Base-by-base conservation (phyloP, 2,113 vertebrate genomes). In the Corythoichthys haematopterus region DNA sequence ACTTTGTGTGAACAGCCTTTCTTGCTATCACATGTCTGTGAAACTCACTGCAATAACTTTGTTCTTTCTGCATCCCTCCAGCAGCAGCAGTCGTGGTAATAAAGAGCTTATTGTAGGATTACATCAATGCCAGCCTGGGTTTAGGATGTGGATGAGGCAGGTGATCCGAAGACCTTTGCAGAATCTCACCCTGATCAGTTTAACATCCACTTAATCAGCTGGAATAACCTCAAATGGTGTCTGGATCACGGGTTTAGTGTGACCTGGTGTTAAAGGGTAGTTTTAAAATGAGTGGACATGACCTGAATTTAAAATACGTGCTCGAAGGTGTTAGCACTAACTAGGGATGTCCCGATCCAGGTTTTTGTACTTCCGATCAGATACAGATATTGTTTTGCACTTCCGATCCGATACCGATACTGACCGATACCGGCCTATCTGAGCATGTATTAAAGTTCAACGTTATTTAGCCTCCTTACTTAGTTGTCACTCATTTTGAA, bases 151-250 rank as follows among this genome's bases (percentile, higher is more conserved):
- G 78, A 73, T 65, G 70, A 81, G 76, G 69, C 64, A 46, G 74
- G 75, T 69, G 57, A 72, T 33, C 73, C 65, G 46, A 71, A 70
- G 77, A 77, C 76, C 69, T 65, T 60, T n/a, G 47, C 51, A 37
- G 71, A 64, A 52, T 48, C 71, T 76, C 64, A 66, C 66, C 57
- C 60, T 20, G 64, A 69, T 61, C 65, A 64, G 58, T 69, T 75
- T 69, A 77, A 84, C 70, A 72, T 71, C 73, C 50, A 56, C 56
- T 14, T 57, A 43, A 61, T 61, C 59, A 10, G 38, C 16, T 11
- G 59, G 38, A 20, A 43, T 4, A 45, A 60, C 43, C 65, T 67
- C 67, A 56, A 61, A 67, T 28, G 36, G 4, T n/a, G 20, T 5
- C 40, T 63, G 16, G 69, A 58, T 65, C 36, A 35, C 51, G 68